Evolutionary conservation across 2,113 vertebrate genomes (phyloP), one percentile per base, ranked within the genome.

Genomic region (Corythornis vintsioides): DNA sequence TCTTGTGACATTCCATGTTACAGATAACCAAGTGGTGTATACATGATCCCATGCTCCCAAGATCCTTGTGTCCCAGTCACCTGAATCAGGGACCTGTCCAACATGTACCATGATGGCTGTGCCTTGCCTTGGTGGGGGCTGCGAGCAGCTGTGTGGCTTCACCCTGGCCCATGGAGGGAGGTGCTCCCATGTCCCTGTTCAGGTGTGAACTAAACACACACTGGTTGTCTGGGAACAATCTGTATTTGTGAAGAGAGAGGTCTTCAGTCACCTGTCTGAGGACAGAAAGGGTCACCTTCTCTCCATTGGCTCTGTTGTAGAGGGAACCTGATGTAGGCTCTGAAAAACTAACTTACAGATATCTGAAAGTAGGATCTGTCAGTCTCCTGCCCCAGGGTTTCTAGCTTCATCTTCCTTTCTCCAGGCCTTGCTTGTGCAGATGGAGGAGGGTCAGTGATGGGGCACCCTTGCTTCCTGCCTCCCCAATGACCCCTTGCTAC

Each of bases 201-300:
- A 83, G 43, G 26, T 38, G n/a, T 53, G 61, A 21, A 43, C 25
- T 43, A 47, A 57, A 42, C 59, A 69, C 48, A 53, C 38, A 12
- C 18, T n/a, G 11, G 25, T 20, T 40, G 9, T 55, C 33, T 55
- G 43, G 24, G 25, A 22, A 67, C 8, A 0, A 0, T 35, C 50
- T 71, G 14, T 82, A 6, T 33, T 33, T 13, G 24, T 53, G 59
- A 7, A 31, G 53, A 67, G 57, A 76, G 38, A 38, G 8, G 5
- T 21, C 53, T 63, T 91, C 43, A 61, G 50, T 31, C 14, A 38
- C 28, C 56, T 10, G 1, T 9, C 50, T 63, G 12, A 60, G 33
- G 33, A 47, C 31, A 25, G 61, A 67, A 28, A 28, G 25, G 48
- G 67, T 79, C 35, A 20, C 26, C 17, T 67, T n/a, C 33, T 88